These are phyloP conservation scores for Stegostoma tigrinum DNA, from an alignment of 2,113 vertebrate genomes.

Conservation along the genomic window DNA sequence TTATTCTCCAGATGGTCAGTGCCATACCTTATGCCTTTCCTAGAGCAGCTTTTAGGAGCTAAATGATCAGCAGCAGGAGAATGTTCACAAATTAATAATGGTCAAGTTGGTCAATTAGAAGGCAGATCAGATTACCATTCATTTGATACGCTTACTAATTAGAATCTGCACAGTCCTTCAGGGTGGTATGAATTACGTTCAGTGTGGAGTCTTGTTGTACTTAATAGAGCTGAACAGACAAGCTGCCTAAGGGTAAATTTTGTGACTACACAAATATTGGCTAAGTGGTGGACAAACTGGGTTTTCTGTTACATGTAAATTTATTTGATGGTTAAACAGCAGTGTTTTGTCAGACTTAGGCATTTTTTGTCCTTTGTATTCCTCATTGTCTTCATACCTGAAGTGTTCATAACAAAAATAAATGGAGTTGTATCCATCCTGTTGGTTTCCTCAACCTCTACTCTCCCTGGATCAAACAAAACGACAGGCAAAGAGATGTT, in stretches of 20 bases:
- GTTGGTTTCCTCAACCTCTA: neutral
- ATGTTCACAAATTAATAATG: constrained; percentile 32
- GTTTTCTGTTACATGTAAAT: neutral
- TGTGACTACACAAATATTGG: neutral
- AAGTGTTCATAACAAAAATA: neutral
- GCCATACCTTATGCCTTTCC: neutral
- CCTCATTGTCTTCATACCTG: neutral
- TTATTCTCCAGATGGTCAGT: constrained; percentile 28
- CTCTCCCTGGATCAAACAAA: neutral
- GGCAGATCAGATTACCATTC: constrained; percentile 12
- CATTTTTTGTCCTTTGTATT: neutral
- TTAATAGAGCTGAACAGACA: constrained; percentile 2
- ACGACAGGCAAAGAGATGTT: neutral
- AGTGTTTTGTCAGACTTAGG: neutral
- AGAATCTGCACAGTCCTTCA: neutral
- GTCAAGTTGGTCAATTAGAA: constrained; percentile 31
- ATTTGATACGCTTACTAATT: neutral
- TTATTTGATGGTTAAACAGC: neutral
- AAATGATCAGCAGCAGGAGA: neutral
- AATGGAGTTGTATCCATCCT: neutral
- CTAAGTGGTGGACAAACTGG: neutral
- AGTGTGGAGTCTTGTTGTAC: neutral
- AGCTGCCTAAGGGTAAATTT: neutral
- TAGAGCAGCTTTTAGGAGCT: constrained; percentile 16
- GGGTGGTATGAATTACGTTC: neutral